A percentile compares a stretch with the other conserved stretches of the same genome.
These are phyloP conservation scores for Trichosurus vulpecula DNA, from an alignment of 2,797 vertebrate species.

Conservation along the genomic window DNA sequence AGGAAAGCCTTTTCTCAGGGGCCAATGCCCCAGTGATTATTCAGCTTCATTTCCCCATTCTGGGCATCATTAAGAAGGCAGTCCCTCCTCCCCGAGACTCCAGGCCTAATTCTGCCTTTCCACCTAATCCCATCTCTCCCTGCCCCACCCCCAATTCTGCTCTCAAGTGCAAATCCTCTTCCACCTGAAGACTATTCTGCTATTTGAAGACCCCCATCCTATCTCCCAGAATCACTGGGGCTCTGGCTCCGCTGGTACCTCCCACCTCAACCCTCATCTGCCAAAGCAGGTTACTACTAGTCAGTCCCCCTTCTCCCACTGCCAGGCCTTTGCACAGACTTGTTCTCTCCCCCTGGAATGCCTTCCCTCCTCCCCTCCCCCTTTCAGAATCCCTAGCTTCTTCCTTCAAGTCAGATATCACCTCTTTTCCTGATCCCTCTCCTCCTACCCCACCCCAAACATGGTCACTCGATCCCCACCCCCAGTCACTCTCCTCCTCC, in stretches of 20 bases:
- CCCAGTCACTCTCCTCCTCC: neutral
- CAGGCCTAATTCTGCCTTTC: neutral
- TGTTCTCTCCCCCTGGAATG: neutral
- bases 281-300: neutral
- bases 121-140: too few relatives aligned
- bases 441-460: too few relatives aligned
- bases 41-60: neutral
- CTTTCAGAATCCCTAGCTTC: too few relatives aligned
- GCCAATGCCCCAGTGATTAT: too few relatives aligned
- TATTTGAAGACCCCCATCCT: neutral
- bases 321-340: neutral
- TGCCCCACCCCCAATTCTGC: too few relatives aligned
- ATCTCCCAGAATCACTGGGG: too few relatives aligned
- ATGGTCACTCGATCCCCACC: too few relatives aligned
- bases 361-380: too few relatives aligned
- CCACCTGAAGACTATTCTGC: rapidly evolving
- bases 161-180: neutral
- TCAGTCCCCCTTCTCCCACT: neutral
- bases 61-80: neutral
- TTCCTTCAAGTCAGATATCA: too few relatives aligned
- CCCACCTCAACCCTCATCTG: neutral
- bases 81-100: too few relatives aligned
- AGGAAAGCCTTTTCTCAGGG: too few relatives aligned
- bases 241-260: too few relatives aligned
- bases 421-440: neutral